Conservation (phyloP, 2,888 invertebrate species). For the Lasioglossum villosulum region DNA sequence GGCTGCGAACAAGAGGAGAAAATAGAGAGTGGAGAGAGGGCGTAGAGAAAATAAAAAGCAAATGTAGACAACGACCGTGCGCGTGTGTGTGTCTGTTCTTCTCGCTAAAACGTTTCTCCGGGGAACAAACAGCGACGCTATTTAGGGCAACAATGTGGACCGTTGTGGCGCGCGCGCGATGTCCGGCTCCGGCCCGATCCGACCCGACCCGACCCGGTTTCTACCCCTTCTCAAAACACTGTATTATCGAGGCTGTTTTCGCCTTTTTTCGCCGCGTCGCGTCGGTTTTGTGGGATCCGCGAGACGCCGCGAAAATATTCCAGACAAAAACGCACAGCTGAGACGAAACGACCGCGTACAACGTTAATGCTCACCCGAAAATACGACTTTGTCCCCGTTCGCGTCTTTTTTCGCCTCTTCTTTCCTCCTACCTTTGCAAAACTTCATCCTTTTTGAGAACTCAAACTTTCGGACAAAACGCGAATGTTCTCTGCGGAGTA, state of each 20-base stretch:
- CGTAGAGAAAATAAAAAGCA: neutral
- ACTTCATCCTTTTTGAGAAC: neutral
- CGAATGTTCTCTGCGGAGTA: neutral
- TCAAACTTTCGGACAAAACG: neutral
- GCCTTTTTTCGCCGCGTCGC: slow-evolving; percentile 7
- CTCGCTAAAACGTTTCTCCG: slow-evolving; percentile 26
- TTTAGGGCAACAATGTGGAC: slow-evolving; percentile 33
- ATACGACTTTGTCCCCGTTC: neutral
- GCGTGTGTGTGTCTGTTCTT: neutral
- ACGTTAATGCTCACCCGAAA: neutral
- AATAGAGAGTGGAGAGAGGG: neutral
- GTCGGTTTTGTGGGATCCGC: neutral
- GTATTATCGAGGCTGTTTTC: slow-evolving; percentile 18
- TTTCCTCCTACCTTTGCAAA: neutral
- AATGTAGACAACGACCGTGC: neutral
- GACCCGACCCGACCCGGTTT: neutral
- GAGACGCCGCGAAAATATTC: slow-evolving; percentile 24
- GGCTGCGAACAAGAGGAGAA: slow-evolving; percentile 86
- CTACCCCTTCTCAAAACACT: slow-evolving; percentile 38
- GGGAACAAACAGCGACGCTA: slow-evolving; percentile 11
- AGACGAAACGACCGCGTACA: slow-evolving; percentile 11
- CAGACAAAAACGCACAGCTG: slow-evolving; percentile 4
- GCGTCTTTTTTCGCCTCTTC: neutral
- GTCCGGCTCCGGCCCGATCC: neutral
- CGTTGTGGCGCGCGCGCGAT: slow-evolving; percentile 16